phyloP scores from a whole-genome alignment of 2,113 vertebrate genomes.

The Macrotis lagotis region DNA sequence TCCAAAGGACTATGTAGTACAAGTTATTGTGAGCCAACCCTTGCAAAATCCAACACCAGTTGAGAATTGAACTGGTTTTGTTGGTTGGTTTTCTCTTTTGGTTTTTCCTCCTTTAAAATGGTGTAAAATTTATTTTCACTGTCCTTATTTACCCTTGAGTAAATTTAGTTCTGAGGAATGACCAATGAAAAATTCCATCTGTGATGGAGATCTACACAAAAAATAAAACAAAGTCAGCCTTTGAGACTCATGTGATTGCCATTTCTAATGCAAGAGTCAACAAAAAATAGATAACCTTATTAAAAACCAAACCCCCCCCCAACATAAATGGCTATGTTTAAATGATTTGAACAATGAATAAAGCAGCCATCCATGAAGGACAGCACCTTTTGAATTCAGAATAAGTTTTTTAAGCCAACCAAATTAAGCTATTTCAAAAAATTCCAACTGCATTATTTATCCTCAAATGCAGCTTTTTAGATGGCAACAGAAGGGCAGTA shows the following conservation, averaged over 20 bases:
- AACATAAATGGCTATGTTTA: slow-evolving; percentile 66
- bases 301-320: slow-evolving; percentile 68
- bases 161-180: slow-evolving; percentile 83
- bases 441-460: slow-evolving; percentile 54
- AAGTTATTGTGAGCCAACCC: slow-evolving; percentile 98
- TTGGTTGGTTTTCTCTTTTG: slow-evolving; percentile 58
- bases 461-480: not conserved
- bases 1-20: slow-evolving; percentile 98
- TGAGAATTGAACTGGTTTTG: slow-evolving; percentile 87
- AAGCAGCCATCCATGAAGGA: slow-evolving; percentile 69
- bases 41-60: slow-evolving; percentile 89
- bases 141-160: slow-evolving; percentile 78
- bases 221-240: slow-evolving; percentile 79
- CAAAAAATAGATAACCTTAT: slow-evolving; percentile 76
- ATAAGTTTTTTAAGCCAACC: slow-evolving; percentile 32
- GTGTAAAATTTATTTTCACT: slow-evolving; percentile 79
- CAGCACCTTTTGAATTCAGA: slow-evolving; percentile 81
- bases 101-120: slow-evolving; percentile 64
- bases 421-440: slow-evolving; percentile 36
- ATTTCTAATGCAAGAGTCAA: slow-evolving; percentile 70
- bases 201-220: slow-evolving; percentile 87
- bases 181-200: slow-evolving; percentile 87
- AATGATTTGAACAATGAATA: slow-evolving; percentile 76
- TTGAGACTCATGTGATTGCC: slow-evolving; percentile 70
- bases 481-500: slow-evolving; percentile 46